Base-by-base conservation (phyloP, 2,113 vertebrate genomes). In the Podarcis cretensis region DNA sequence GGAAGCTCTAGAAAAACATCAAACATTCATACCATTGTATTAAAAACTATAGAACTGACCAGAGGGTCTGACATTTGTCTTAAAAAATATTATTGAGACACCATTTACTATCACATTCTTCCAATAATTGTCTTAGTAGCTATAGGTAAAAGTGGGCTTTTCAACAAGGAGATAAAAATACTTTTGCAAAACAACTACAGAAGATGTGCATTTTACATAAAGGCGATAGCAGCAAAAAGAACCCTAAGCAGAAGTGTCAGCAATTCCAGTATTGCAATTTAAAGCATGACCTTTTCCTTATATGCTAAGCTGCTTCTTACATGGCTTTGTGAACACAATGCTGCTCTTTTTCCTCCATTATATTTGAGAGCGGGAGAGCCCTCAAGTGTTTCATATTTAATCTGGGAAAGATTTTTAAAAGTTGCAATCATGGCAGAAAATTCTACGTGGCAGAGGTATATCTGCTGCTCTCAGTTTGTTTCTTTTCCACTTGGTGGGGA, bases 41-140 rank as follows among this genome's bases (percentile, higher is more conserved):
- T 84, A 81, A 92, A 95, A 74, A 92, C 85, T 89, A 91, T 78
- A 91, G 57, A 88, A 77, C 35, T 65, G 37, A 85, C 81, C 76
- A 20, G 57, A 81, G 69, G 8, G 89, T 48, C 9, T 48, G 48
- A 84, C 48, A 86, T 65, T 90, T 74, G 76, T 32, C 85, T 84
- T n/a, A 74, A 80, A 83, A 37, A 74, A 87, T 21, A 37, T 40
- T 85, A 81, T 69, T 89, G 9, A 73, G 21, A 43, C 1, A 2
- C 21, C 93, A 90, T 91, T 89, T 91, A 69, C 76, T 65, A 85
- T 85, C 63, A 78, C 21, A 84, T 48, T 23, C 86, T 35, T 68
- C 37, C 83, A 48, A 59, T 84, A 87, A 92, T 59, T 89, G 30
- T 89, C 32, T 43, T 81, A 35, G 48, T 40, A 87, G 76, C 1